Evolutionary conservation across 2,113 vertebrate genomes (phyloP), one percentile per base, ranked within the genome.

Genomic region (Amphilophus citrinellus): DNA sequence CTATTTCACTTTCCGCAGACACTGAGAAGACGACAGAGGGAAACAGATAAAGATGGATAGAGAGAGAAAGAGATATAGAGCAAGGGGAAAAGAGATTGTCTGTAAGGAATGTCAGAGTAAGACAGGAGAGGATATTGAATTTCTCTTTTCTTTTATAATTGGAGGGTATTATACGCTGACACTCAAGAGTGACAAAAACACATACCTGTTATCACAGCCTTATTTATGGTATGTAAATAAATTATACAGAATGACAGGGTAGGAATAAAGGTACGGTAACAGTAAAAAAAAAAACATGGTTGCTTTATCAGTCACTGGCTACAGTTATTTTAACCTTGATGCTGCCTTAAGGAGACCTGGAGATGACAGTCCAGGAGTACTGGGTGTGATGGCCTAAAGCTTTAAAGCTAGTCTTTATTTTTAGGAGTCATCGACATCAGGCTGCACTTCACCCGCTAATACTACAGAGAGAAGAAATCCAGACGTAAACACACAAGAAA

Each of bases 1-100:
- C 85, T 32, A 80, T 86, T 90, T 93, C 89, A 88, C 88, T 90
- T 92, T 84, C 63, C 24, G 32, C 79, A 87, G 56, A 81, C 88
- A 79, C 61, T 18, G 68, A 85, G 76, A 53, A 77, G 75, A 86
- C 42, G 82, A 80, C 24, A 53, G 77, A 58, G 77, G 44, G 61
- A 84, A 79, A 65, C 2, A 83, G 83, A 84, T 79, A 58, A 73
- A 84, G 84, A 89, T 17, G 77, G 83, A 88, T 56, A 61, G n/a
- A 79, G 44, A 77, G 11, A n/a, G 58, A 24, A 59, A 30, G 13
- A 84, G 57, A 79, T 71, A 61, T 37, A 53, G 13, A 75, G 44
- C n/a, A 15, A 61, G 10, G 39, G 11, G 14, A 3, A 18, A 27
- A 63, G 14, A 20, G 32, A 57, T 58, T 11, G 22, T 76, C 63